These are phyloP conservation scores for Pipra filicauda DNA, from an alignment of 2,113 vertebrate genomes.

Conservation along the genomic window DNA sequence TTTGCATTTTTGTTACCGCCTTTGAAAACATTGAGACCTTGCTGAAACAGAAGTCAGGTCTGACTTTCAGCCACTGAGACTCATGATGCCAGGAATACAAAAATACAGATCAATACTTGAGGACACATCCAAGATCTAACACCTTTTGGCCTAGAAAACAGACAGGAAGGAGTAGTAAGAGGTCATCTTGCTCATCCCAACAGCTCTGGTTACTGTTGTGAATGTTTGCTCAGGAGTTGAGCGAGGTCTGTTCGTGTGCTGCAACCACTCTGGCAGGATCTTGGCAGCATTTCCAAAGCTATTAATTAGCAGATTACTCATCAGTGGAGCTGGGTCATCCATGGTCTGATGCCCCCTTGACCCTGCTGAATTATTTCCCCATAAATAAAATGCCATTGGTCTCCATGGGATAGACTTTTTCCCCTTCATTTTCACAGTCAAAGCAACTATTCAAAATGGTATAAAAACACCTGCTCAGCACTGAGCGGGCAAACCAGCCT, in stretches of 20 bases:
- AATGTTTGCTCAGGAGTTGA: not conserved
- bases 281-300: slow-evolving; percentile 36
- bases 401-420: not conserved
- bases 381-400: slow-evolving; percentile 23
- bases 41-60: not conserved
- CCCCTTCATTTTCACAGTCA: not conserved
- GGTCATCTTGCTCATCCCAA: not conserved
- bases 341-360: slow-evolving; percentile 23
- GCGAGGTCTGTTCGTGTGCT: not conserved
- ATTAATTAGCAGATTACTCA: slow-evolving; percentile 55
- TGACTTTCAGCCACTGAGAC: not conserved
- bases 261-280: not conserved
- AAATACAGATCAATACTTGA: not conserved
- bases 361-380: slow-evolving; percentile 11
- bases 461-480: not conserved
- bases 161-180: not conserved
- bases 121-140: not conserved
- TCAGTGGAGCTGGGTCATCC: not conserved
- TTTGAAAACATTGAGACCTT: not conserved
- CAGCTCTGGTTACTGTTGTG: not conserved
- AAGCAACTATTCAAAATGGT: not conserved
- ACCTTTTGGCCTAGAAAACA: not conserved
- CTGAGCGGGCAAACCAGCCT: not conserved
- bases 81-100: not conserved
- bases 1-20: not conserved